A percentile compares a stretch with the other conserved stretches of the same genome.
Evolutionary conservation across 2,888 invertebrate genomes (phyloP).

Genomic region (Caenorhabditis doughertyi): DNA sequence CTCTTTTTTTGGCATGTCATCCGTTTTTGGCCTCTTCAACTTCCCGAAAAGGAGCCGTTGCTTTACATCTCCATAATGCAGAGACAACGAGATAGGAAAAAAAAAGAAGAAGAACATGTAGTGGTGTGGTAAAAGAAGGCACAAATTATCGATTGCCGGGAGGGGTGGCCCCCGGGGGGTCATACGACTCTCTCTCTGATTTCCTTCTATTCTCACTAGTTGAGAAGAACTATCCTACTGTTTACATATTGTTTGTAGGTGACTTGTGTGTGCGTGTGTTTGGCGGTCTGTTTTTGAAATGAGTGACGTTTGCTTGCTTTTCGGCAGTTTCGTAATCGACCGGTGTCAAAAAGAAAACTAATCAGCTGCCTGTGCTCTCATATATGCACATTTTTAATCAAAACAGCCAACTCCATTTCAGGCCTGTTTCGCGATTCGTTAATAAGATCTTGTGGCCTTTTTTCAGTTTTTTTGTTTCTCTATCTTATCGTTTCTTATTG

Average conservation of each 20-base stretch:
- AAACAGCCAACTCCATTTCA: not conserved
- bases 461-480: not conserved
- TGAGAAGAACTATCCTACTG: slow-evolving; percentile 19
- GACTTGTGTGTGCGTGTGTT: not conserved
- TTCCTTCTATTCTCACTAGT: slow-evolving; percentile 19
- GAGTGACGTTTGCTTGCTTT: slow-evolving; percentile 23
- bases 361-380: slow-evolving; percentile 36
- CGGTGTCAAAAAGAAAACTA: slow-evolving; percentile 1
- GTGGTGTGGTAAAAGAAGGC: slow-evolving; percentile 22
- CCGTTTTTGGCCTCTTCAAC: slow-evolving; percentile 36
- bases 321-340: slow-evolving; percentile 20
- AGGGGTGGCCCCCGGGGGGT: not conserved
- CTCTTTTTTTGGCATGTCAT: slow-evolving; percentile 40
- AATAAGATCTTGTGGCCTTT: not conserved
- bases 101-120: slow-evolving; percentile 10
- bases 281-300: slow-evolving; percentile 1
- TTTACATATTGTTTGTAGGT: slow-evolving; percentile 45
- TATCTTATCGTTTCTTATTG: slow-evolving; percentile 29
- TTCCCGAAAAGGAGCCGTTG: slow-evolving; percentile 2
- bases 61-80: slow-evolving; percentile 39
- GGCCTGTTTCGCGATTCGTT: not conserved
- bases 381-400: slow-evolving; percentile 41
- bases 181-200: slow-evolving; percentile 26
- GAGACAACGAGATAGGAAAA: slow-evolving; percentile 22
- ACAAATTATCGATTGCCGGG: slow-evolving; percentile 20